Evolutionary conservation across 2,113 vertebrate species (phyloP), one percentile per base, ranked within the genome.

Genomic region (Dipodomys stephensi): DNA sequence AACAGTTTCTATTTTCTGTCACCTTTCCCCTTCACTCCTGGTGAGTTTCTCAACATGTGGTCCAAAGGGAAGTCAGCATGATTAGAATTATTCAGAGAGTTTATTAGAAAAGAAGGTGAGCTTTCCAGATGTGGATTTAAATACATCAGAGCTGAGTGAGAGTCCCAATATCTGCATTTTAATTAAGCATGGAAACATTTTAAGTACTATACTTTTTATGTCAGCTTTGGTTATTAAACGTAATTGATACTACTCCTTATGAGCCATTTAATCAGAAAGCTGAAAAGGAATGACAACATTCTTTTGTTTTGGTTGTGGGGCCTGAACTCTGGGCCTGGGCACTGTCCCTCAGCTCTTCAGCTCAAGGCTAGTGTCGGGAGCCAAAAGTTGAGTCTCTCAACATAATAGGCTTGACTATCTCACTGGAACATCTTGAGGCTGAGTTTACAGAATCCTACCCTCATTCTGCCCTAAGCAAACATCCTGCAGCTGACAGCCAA

Each of bases 251-350:
- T 7, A 64, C 4, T 4, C 62, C 74, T 82, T 92, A 23, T 77
- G 85, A 81, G 7, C 19, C 65, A 84, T 28, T 87, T 84, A 88
- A 53, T 68, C 32, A 62, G 74, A 49, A 91, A 85, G 60, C 74
- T 84, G 73, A 27, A 84, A 35, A 71, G 27, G 30, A 88, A 83
- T 23, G 15, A 27, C 67, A 84, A 69, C 30, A 44, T 68, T 81
- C 46, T 71, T 39, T 39, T 39, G 39, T 39, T 39, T 39, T 39
- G 39, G 39, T 39, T 39, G 39, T 39, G 39, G 39, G 39, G 39
- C 39, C 39, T 39, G 39, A 39, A 39, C 39, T 39, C 39, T 39
- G 39, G 39, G 39, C 39, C 39, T 5, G 39, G 39, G 4, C 39
- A 1, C 39, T 39, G 39, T 39, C 5, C 39, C 5, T 39, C 39